These are phyloP conservation scores for Rhingia campestris DNA, from an alignment of 2,888 invertebrate genomes.

Conservation along the genomic window DNA sequence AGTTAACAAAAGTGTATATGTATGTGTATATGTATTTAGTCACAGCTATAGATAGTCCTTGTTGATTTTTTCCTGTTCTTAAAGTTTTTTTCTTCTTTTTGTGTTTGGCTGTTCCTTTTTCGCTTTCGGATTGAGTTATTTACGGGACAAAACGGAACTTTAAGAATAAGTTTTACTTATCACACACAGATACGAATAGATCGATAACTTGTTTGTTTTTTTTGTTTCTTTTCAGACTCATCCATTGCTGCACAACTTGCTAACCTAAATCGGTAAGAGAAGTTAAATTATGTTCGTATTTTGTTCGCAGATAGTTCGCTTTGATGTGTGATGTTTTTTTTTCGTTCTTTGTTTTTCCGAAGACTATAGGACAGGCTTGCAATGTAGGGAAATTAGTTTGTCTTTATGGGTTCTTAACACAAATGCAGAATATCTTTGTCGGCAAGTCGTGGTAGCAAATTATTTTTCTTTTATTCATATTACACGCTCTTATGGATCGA, in stretches of 20 bases:
- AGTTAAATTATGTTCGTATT: constrained; percentile 5
- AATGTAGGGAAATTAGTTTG: too few relatives aligned
- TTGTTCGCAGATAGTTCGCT: not conserved
- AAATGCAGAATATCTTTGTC: too few relatives aligned
- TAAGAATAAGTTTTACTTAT: constrained; percentile 36
- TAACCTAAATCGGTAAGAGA: constrained; percentile 62
- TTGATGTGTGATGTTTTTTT: constrained; percentile 15
- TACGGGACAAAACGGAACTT: constrained; percentile 16
- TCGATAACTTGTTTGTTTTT: constrained; percentile 48
- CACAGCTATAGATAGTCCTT: constrained; percentile 35
- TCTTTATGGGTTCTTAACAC: too few relatives aligned
- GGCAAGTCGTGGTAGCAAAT: too few relatives aligned
- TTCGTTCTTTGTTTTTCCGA: constrained; percentile 32
- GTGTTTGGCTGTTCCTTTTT: not conserved
- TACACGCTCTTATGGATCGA: too few relatives aligned
- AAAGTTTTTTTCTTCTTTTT: not conserved
- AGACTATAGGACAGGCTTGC: not conserved
- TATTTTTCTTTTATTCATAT: too few relatives aligned
- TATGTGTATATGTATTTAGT: constrained; percentile 4
- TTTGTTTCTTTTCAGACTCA: constrained; percentile 37
- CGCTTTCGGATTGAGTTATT: constrained; percentile 21
- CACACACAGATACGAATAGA: constrained; percentile 2
- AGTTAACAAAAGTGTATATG: not conserved
- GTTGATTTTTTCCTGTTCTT: constrained; percentile 4
- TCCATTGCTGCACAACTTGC: constrained; percentile 24